Evolutionary conservation across 2,113 vertebrate species (phyloP), one percentile per base, ranked within the genome.

Genomic region (Nibea coibor): DNA sequence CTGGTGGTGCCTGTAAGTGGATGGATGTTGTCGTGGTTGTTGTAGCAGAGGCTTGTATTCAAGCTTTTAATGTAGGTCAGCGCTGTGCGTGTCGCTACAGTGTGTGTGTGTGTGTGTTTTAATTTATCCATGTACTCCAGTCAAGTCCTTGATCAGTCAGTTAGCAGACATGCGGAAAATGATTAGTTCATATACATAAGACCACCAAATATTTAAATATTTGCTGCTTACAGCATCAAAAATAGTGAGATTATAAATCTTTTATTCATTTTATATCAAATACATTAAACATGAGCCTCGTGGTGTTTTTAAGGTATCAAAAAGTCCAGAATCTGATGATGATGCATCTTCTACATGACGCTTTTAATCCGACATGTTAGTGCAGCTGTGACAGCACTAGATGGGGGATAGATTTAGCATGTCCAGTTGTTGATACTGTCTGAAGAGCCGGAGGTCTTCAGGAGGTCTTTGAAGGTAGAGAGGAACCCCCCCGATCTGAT

Each of bases 1-100:
- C 85, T 94, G 72, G 78, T 86, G 78, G 89, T 93, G 54, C 93
- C 93, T 39, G 92, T 94, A 90, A 94, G 93, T 94, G 72, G 62
- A 84, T 17, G 8, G 11, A 56, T 19, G 4, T 11, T 45, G 12
- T 14, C 14, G 11, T n/a, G n/a, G n/a, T 39, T 39, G 10, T n/a
- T 63, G 31, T 5, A 51, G 7, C 10, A 62, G 8, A 1, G 8
- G 16, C 16, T 9, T 51, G 3, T 26, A 5, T 17, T 50, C 6
- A 42, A n/a, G 50, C 5, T 57, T 35, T 57, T 17, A 6, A 22
- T 59, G 20, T 2, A 11, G 7, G 43, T 14, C 5, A 4, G 20
- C 0, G 11, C 12, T 48, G 4, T 35, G 6, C 56, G 47, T 28
- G 17, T 28, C 62, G 35, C 45, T 54, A 20, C 4, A 7, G 4